Base-by-base conservation (phyloP, 1,140 invertebrate species). In the Apis florea region DNA sequence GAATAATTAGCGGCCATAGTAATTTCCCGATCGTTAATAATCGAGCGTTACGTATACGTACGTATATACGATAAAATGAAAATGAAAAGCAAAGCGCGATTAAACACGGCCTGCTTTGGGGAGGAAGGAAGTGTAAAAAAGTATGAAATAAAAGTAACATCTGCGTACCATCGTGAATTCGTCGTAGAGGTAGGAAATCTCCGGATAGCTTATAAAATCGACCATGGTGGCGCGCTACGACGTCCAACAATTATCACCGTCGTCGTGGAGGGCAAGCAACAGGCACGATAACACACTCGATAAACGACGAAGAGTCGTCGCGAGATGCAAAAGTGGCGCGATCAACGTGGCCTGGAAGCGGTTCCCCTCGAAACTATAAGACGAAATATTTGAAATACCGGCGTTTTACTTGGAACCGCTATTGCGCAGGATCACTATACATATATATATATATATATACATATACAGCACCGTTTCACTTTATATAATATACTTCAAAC, bases 101-200 rank as follows among this genome's bases (percentile, higher is more conserved):
- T 5, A 9, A 58, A 26, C 49, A 26, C 71, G n/a, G 17, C 11
- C 12, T 6, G 9, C n/a, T n/a, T n/a, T n/a, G n/a, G n/a, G 19
- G 40, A 51, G 51, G 21, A 26, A n/a, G 9, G 5, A 47, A n/a
- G n/a, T n/a, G n/a, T 17, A 2, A 56, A 40, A 49, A n/a, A n/a
- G n/a, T n/a, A n/a, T n/a, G 13, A 63, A 17, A 17, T 11, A 19
- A 51, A 3, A 49, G 53, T 17, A 83, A 24, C 15, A 15, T 31
- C 49, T 56, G 74, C 87, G 58, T 91, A 91, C 89, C 90, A 88
- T 83, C 86, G 91, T 83, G 83, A 92, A 83, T 79, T 92, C 89
- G 84, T 92, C 89, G 89, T 90, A 91, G 86, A 93, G 90, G 82
- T 92, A 93, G 79, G 91, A 91, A 79, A 93, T 90, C 86, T 92